These are phyloP conservation scores for Acanthisitta chloris DNA, from an alignment of 2,113 vertebrate genomes.

Conservation along the genomic window DNA sequence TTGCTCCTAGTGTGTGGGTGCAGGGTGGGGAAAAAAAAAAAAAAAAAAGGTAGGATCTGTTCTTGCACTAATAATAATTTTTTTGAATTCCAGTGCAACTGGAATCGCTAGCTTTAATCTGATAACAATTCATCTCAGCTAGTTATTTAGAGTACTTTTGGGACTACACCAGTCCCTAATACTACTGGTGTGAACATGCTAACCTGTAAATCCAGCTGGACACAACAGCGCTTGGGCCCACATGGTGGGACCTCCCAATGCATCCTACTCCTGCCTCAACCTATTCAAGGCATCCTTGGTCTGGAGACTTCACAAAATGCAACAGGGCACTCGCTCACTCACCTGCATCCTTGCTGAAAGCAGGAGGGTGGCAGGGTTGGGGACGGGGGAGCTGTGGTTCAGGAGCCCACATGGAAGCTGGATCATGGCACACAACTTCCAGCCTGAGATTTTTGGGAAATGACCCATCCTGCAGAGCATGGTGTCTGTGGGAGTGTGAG, in stretches of 20 bases:
- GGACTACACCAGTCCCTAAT: not conserved
- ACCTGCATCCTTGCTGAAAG: not conserved
- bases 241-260: fast-evolving
- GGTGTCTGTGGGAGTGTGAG: not conserved
- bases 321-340: fast-evolving
- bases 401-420: not conserved
- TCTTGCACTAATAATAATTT: not conserved
- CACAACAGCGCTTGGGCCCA: not conserved
- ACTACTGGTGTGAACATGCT: fast-evolving
- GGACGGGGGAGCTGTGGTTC: not conserved
- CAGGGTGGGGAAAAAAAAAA: fast-evolving
- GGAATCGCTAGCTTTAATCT: not conserved
- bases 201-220: not conserved
- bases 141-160: not conserved
- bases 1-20: not conserved
- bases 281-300: not conserved
- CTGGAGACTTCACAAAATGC: not conserved
- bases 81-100: fast-evolving
- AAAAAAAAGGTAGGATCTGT: fast-evolving
- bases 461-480: fast-evolving
- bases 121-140: not conserved
- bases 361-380: not conserved
- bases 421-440: not conserved
- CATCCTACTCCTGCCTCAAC: not conserved
- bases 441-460: no score